Base-by-base conservation (phyloP, 2,888 invertebrate genomes). In the Cantharis lateralis region DNA sequence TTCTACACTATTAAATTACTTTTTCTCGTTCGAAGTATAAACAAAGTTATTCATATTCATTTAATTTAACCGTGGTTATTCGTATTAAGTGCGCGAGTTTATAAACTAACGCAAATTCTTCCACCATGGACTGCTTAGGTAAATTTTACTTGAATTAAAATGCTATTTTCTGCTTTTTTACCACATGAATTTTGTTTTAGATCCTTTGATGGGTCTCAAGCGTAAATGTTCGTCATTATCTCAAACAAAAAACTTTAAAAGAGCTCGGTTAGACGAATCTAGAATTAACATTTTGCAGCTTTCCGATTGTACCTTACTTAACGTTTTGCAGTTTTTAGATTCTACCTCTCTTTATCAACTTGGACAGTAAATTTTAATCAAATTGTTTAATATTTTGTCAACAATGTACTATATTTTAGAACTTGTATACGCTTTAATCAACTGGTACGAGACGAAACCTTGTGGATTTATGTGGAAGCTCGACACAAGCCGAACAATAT, bases 401-500 rank as follows among this genome's bases (percentile, higher is more conserved):
- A 69, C 5, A 64, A 70, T 63, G 10, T 1, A 68, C n/a, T n/a
- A 66, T 13, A 48, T 82, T 83, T 70, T 74, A 86, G 85, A 72
- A 86, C 85, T 28, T 86, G 83, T 32, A 71, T 64, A 9, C 77
- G 82, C 72, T 83, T 87, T 20, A 80, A 84, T 69, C 81, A 83
- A 15, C 80, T 86, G 15, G 82, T 86, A 5, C 79, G 83, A 73
- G 85, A 87, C 64, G 81, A 83, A 26, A 78, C 80, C 16, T 81
- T 87, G 26, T 87, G 87, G 87, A 79, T 80, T 15, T 81, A 82
- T 62, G 83, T 87, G 7, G 86, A 87, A 79, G 84, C 82, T 0
- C 79, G 86, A 72, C 73, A 79, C 11, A 77, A 80, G 18, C 86
- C 87, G 1, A 85, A 86, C 74, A 82, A 77, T 61, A 71, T 77